Evolutionary conservation across 2,797 vertebrate species (phyloP).

Genomic region (Apogon hyalosoma): DNA sequence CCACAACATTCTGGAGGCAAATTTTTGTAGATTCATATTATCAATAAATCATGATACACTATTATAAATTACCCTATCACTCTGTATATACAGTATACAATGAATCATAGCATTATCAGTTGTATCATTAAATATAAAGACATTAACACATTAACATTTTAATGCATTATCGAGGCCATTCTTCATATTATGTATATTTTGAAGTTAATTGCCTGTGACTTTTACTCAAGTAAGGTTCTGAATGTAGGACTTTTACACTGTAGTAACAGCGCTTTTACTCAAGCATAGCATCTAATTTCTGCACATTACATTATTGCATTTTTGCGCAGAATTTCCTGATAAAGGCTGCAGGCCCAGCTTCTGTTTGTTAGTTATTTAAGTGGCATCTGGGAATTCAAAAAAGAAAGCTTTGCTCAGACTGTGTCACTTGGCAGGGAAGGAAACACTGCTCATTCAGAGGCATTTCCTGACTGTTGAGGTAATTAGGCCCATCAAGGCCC

Average conservation of each 20-base stretch:
- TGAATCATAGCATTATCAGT: too few species aligned
- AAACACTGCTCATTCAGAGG: conserved; percentile 44
- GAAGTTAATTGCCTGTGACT: too few species aligned
- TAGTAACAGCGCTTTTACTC: not conserved
- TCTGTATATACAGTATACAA: too few species aligned
- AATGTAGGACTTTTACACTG: not conserved
- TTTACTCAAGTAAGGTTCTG: too few species aligned
- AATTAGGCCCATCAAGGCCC: conserved; percentile 52
- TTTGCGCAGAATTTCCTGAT: not conserved
- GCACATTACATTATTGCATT: not conserved
- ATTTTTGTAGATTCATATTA: too few species aligned
- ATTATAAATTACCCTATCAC: too few species aligned
- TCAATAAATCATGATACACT: too few species aligned
- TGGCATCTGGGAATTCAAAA: conserved; percentile 1
- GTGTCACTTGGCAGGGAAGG: conserved; percentile 9
- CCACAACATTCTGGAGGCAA: too few species aligned
- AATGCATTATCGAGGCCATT: too few species aligned
- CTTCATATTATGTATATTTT: too few species aligned
- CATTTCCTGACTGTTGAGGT: conserved; percentile 65
- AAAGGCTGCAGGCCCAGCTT: not conserved
- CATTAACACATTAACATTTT: too few species aligned
- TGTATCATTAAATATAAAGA: too few species aligned
- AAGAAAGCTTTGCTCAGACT: not conserved
- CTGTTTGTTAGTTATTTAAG: not conserved
- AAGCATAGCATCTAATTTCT: not conserved